Evolutionary conservation across 2,113 vertebrate genomes (phyloP), one percentile per base, ranked within the genome.

Genomic region (Pholis gunnellus): DNA sequence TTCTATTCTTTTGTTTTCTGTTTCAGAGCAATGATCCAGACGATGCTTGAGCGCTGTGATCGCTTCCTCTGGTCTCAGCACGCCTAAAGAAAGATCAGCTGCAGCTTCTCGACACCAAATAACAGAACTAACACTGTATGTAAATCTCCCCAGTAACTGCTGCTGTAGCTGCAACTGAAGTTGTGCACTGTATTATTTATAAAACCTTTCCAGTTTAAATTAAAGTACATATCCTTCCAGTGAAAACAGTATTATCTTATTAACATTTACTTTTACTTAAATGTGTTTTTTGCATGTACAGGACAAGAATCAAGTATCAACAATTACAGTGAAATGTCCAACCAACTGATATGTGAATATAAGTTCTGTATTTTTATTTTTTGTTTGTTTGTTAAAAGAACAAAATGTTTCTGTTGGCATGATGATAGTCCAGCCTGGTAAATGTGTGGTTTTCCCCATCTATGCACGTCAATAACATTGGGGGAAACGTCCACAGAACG

Each of bases 31-130:
- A 94, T 99, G 89, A 97, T 99, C 90, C 98, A 98, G 93, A 96
- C 95, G 76, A 99, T 99, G 98, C 88, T 99, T 68, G 98, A 99
- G 92, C 97, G 97, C 65, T 99, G 98, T 73, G 98, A 99, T 85
- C 96, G 97, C 9, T 99, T 98, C 91, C 94, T 99, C 54, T 99
- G 98, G 98, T 99, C 98, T 88, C 98, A 99, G 87, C 98, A 99
- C 65, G 96, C 97, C 29, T 99, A 92, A 92, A 42, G n/a, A 6
- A 67, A 78, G 18, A 64, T 38, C 38, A 27, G 8, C 69, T 48
- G 20, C 46, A 69, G 56, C 52, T 10, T 15, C 54, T 80, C 34
- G 27, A 22, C 75, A 14, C 42, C 38, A 70, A 74, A 72, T 40
- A 44, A 34, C 2, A 38, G 22, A 31, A 56, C 34, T 69, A 77